phyloP scores from a whole-genome alignment of 2,797 vertebrate genomes.

The Myotis planiceps region DNA sequence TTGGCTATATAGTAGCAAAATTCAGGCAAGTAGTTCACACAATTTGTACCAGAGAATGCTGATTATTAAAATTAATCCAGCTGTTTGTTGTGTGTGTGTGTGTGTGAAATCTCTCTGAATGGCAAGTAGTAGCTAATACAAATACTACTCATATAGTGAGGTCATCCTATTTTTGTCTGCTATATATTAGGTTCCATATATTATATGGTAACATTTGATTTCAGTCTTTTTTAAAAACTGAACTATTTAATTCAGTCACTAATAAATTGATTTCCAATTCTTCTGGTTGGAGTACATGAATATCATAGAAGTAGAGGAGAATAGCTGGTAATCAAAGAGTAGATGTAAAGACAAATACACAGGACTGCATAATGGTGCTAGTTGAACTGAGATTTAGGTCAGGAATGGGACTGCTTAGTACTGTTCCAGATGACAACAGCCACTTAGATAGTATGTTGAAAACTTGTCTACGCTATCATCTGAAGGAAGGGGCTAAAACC shows the following conservation, averaged over 20 bases:
- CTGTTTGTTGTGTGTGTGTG: neutral
- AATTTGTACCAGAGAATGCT: neutral
- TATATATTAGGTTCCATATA: neutral
- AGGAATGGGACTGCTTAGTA: neutral
- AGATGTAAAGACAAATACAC: neutral
- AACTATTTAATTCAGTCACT: neutral
- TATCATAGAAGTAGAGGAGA: neutral
- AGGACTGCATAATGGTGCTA: neutral
- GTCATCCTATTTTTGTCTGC: neutral
- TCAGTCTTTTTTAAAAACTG: neutral
- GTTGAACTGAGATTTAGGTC: neutral
- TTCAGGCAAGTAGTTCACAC: neutral
- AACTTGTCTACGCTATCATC: neutral
- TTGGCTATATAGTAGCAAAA: neutral
- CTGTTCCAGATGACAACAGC: neutral
- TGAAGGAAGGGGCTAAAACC: neutral
- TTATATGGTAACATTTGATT: neutral
- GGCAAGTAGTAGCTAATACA: neutral
- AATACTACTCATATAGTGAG: neutral
- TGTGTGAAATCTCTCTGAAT: neutral
- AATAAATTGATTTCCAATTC: neutral
- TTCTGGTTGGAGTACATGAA: neutral
- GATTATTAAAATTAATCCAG: neutral
- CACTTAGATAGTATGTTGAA: neutral
- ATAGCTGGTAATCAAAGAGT: neutral